Percentiles rank a stretch among this genome's conserved stretches.
Evolutionary conservation across 2,797 vertebrate species (phyloP).

Genomic region (Lateolabrax maculatus): DNA sequence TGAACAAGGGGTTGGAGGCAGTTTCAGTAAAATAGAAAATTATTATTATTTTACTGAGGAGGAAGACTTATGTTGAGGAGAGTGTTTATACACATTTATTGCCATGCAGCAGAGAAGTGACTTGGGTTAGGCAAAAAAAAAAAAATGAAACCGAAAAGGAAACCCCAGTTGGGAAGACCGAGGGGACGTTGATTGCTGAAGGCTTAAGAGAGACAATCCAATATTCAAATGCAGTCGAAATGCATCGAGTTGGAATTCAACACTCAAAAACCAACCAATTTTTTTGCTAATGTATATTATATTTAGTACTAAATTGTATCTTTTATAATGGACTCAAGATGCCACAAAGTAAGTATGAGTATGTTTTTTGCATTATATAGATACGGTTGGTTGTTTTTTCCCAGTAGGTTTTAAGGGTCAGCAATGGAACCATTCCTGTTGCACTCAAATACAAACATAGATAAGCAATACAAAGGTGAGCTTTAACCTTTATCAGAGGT

Average conservation of each 20-base stretch:
- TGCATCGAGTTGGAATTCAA: background rate
- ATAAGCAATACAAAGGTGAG: too few species aligned
- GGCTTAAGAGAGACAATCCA: background rate
- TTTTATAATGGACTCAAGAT: background rate
- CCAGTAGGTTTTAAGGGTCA: too few species aligned
- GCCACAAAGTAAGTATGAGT: background rate
- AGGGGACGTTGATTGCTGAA: background rate
- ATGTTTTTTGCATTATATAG: background rate
- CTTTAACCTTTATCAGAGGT: too few species aligned
- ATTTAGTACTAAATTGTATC: background rate
- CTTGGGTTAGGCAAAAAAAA: background rate
- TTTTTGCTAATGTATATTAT: background rate
- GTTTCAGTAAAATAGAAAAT: conserved; percentile 1
- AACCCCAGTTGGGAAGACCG: background rate
- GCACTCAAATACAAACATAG: background rate
- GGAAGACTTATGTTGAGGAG: background rate
- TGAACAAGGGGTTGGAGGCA: background rate
- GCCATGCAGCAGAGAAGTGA: background rate
- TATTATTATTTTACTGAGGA: background rate
- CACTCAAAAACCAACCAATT: background rate
- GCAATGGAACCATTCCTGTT: background rate
- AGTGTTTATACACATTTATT: background rate
- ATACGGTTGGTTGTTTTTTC: too few species aligned
- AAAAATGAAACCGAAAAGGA: background rate
- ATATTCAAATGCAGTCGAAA: background rate